These are phyloP conservation scores for Solen grandis DNA, from an alignment of 1,140 invertebrate species.

Conservation along the genomic window DNA sequence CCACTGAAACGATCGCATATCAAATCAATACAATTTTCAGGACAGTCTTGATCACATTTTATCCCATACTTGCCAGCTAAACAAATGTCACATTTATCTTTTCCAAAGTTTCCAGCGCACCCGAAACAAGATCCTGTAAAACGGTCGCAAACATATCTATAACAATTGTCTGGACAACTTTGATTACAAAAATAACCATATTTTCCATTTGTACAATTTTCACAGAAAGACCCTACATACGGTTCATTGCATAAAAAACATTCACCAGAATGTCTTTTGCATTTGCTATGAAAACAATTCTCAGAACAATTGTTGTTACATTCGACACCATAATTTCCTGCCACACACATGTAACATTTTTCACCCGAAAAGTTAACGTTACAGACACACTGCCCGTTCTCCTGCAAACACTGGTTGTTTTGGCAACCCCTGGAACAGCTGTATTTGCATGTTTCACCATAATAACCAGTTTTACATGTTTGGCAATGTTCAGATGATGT, in stretches of 20 bases:
- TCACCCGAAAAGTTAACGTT: background rate
- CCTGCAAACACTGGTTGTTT: background rate
- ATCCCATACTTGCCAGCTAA: background rate
- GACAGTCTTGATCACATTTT: background rate
- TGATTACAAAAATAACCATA: too few relatives aligned
- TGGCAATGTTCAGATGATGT: background rate
- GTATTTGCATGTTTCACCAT: background rate
- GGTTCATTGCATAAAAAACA: too few relatives aligned
- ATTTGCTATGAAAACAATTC: too few relatives aligned
- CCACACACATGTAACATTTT: background rate
- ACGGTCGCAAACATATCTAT: too few relatives aligned
- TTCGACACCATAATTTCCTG: background rate
- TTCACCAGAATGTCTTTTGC: too few relatives aligned
- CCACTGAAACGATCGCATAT: background rate
- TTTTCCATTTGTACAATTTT: too few relatives aligned
- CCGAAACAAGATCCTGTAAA: too few relatives aligned
- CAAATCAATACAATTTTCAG: background rate
- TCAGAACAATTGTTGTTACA: too few relatives aligned
- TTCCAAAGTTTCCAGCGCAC: too few relatives aligned
- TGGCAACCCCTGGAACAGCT: background rate
- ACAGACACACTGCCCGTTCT: background rate
- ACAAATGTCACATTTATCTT: too few relatives aligned
- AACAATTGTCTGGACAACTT: too few relatives aligned
- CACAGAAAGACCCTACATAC: too few relatives aligned
- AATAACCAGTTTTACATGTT: background rate